Percentiles rank a stretch among this genome's conserved stretches.
Evolutionary conservation across 1,140 invertebrate genomes (phyloP).

Genomic region (Alviniconcha marisindica): DNA sequence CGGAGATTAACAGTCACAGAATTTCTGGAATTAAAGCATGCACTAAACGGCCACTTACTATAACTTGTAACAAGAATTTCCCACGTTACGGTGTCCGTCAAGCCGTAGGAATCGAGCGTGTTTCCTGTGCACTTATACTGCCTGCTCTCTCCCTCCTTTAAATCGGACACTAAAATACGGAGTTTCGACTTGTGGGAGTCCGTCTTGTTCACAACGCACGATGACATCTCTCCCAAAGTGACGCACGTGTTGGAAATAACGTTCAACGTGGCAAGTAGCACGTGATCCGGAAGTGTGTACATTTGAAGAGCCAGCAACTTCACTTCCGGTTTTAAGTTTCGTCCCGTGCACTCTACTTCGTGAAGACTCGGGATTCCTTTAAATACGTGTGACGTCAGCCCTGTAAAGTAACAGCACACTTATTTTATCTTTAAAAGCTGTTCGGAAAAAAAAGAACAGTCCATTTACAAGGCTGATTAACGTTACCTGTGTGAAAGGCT

Average conservation of each 20-base stretch:
- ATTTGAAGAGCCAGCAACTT: constrained; percentile 17
- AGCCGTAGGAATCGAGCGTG: constrained; percentile 7
- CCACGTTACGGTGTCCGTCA: neutral
- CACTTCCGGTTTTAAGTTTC: constrained; percentile 8
- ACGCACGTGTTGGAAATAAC: neutral
- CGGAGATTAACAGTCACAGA: too few species aligned
- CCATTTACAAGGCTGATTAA: too few species aligned
- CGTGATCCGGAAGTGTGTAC: neutral
- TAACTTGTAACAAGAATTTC: neutral
- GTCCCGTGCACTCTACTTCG: constrained; percentile 12
- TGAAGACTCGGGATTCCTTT: constrained; percentile 14
- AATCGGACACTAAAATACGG: constrained; percentile 21
- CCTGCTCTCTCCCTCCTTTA: constrained; percentile 18
- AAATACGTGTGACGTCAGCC: constrained; percentile 1
- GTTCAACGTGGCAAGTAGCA: constrained; percentile 14
- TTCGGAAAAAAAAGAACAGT: too few species aligned
- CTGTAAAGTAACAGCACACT: neutral
- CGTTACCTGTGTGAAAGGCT: too few species aligned
- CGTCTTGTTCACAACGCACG: neutral
- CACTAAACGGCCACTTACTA: constrained; percentile 3
- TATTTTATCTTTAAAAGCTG: neutral
- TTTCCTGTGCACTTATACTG: neutral
- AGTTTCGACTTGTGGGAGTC: constrained; percentile 1
- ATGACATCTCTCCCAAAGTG: constrained; percentile 18
- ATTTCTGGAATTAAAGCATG: too few species aligned